Conservation (phyloP, 2,797 vertebrate species). For the Pogonophryne albipinna region DNA sequence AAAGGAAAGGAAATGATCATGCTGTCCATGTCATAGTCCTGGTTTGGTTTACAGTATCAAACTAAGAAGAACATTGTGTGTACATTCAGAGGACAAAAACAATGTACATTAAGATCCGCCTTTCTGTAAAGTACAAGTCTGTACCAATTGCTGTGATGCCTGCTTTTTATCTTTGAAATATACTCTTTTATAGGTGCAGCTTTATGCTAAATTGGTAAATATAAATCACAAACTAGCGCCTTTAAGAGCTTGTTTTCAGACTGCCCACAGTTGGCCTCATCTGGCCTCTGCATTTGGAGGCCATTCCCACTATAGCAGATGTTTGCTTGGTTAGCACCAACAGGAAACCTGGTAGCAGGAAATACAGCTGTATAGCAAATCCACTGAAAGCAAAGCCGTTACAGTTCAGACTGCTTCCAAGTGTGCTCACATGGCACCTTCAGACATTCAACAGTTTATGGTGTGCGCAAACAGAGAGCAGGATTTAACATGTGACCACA, state of each 20-base stretch:
- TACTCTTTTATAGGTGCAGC: neutral
- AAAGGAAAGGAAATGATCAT: neutral
- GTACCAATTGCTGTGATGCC: neutral
- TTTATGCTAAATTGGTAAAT: neutral
- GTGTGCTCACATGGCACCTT: conserved; percentile 7
- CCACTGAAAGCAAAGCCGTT: conserved; percentile 7
- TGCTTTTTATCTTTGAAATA: neutral
- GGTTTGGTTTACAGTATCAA: neutral
- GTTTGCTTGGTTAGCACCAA: conserved; percentile 52
- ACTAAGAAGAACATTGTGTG: neutral
- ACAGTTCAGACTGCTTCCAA: conserved; percentile 1
- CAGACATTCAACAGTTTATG: neutral
- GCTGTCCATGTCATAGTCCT: neutral
- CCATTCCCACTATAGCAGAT: conserved; percentile 57
- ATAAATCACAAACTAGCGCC: neutral
- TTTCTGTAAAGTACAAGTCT: neutral
- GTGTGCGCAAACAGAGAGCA: neutral
- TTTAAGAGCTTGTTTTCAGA: conserved; percentile 34
- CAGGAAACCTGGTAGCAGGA: conserved; percentile 38
- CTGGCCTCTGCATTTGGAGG: conserved; percentile 57
- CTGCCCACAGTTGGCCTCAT: conserved; percentile 40
- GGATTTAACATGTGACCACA: neutral
- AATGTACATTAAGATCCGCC: neutral
- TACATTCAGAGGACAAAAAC: neutral
- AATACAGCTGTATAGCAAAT: conserved; percentile 46